phyloP scores from a whole-genome alignment of 1,140 invertebrate genomes.

The Psix sp. region DNA sequence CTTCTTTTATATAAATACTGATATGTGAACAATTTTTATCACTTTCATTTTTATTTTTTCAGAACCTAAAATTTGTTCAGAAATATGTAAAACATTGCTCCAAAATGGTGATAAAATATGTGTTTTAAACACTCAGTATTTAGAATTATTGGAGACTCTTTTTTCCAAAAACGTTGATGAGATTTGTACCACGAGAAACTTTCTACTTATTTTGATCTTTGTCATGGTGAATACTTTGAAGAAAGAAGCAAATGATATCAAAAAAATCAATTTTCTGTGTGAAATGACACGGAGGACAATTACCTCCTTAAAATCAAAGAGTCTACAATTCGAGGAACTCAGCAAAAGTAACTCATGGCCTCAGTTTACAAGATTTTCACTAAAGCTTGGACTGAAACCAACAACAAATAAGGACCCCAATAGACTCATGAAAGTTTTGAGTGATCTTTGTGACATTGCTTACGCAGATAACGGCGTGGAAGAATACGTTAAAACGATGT shows the following conservation, averaged over 20 bases:
- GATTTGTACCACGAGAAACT: constrained; percentile 76
- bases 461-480: constrained; percentile 74
- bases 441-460: constrained; percentile 78
- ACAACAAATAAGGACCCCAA: constrained; percentile 70
- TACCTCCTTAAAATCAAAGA: constrained; percentile 64
- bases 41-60: constrained; percentile 19
- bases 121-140: constrained; percentile 59
- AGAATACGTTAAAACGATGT: constrained; percentile 79
- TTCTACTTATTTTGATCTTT: constrained; percentile 78
- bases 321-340: constrained; percentile 74
- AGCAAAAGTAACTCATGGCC: constrained; percentile 80
- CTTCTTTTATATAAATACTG: too few relatives aligned
- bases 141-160: constrained; percentile 70
- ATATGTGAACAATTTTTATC: too few relatives aligned
- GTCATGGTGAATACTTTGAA: constrained; percentile 78
- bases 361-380: constrained; percentile 81
- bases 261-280: constrained; percentile 73
- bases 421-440: constrained; percentile 77
- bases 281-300: constrained; percentile 64
- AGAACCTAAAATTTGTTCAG: constrained; percentile 62
- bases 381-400: constrained; percentile 81
- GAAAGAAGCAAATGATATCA: constrained; percentile 74
- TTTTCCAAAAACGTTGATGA: constrained; percentile 69
- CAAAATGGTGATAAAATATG: constrained; percentile 70
- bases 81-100: constrained; percentile 63